Evolutionary conservation across 2,888 invertebrate genomes (phyloP).

Genomic region (Chrysolina haemoptera): DNA sequence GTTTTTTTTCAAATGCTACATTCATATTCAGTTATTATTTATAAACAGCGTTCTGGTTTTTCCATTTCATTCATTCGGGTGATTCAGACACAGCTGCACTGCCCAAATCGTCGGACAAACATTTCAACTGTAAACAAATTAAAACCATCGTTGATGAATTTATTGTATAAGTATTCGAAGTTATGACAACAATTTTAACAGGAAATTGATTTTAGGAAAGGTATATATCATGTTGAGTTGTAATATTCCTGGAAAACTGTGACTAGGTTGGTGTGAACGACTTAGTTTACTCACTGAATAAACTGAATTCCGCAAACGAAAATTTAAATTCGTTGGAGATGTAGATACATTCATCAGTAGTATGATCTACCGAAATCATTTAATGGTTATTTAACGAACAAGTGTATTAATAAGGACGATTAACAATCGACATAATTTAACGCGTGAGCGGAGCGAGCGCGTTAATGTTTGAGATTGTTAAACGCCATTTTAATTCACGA

Average conservation of each 20-base stretch:
- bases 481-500: too few relatives aligned
- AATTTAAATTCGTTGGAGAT: background rate
- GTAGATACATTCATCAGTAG: background rate
- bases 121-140: slow-evolving; percentile 8
- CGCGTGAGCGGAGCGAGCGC: too few relatives aligned
- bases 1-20: background rate
- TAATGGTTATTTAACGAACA: too few relatives aligned
- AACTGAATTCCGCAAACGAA: background rate
- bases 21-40: background rate
- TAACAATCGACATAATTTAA: too few relatives aligned
- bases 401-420: too few relatives aligned
- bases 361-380: background rate
- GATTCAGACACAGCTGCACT: slow-evolving; percentile 22
- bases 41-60: slow-evolving; percentile 1
- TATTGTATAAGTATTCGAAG: slow-evolving; percentile 5
- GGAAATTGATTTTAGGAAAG: slow-evolving; percentile 16
- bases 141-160: slow-evolving; percentile 20
- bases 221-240: slow-evolving; percentile 13
- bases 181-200: slow-evolving; percentile 6
- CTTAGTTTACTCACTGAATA: background rate
- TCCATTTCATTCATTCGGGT: background rate
- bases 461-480: too few relatives aligned
- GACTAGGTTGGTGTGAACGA: slow-evolving; percentile 2
- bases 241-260: background rate
- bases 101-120: slow-evolving; percentile 8